Evolutionary conservation across 2,113 vertebrate species (phyloP).

Genomic region (Tamias sibiricus): DNA sequence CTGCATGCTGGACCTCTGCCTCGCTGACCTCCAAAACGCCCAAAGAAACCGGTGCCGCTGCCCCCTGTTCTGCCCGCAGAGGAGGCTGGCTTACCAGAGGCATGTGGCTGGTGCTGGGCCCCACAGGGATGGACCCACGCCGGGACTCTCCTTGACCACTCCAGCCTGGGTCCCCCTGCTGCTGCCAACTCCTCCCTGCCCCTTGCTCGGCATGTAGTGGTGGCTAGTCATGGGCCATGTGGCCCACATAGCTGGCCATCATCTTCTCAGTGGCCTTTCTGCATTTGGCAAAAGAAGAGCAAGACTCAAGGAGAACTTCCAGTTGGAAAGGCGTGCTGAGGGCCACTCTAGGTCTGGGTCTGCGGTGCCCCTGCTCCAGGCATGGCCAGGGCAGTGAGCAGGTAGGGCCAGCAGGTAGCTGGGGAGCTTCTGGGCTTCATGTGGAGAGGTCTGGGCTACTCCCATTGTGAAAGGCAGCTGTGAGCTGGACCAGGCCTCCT

Average conservation of each 20-base stretch:
- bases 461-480: not conserved
- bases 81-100: too few species aligned
- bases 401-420: not conserved
- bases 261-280: not conserved
- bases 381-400: not conserved
- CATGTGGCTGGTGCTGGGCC: too few species aligned
- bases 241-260: not conserved
- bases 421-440: not conserved
- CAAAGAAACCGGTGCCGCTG: too few species aligned
- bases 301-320: too few species aligned
- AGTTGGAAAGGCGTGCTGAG: too few species aligned
- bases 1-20: too few species aligned
- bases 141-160: too few species aligned
- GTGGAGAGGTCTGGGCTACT: not conserved
- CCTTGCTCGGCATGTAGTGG: too few species aligned
- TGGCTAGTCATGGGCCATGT: not conserved
- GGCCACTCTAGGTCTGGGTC: not conserved
- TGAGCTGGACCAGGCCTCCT: not conserved
- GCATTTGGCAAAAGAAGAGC: not conserved
- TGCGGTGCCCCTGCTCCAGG: not conserved
- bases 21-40: too few species aligned
- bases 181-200: too few species aligned
- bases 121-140: too few species aligned
- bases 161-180: too few species aligned
- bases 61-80: fast-evolving